A percentile compares a stretch with the other conserved stretches of the same genome.
Evolutionary conservation across 2,888 invertebrate species (phyloP).

Genomic region (Achlya flavicornis): DNA sequence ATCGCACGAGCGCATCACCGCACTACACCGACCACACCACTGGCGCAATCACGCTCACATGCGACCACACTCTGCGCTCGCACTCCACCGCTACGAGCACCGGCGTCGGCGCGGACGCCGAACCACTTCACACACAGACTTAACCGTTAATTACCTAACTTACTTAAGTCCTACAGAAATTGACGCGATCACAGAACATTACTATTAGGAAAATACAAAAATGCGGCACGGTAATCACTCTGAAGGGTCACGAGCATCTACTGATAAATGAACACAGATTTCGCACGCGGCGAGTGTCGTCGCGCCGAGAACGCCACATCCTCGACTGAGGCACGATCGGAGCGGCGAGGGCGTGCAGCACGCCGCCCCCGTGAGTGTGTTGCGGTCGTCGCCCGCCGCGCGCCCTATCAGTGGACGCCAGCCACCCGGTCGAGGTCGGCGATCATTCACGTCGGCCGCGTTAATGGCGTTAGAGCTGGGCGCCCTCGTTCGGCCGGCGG

Average conservation of each 20-base stretch:
- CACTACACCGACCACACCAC: slow-evolving; percentile 65
- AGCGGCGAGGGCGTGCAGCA: slow-evolving; percentile 73
- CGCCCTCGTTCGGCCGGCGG: slow-evolving; percentile 68
- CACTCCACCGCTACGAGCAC: slow-evolving; percentile 29
- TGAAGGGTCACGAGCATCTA: slow-evolving; percentile 62
- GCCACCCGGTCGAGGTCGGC: slow-evolving; percentile 78
- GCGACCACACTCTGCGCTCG: slow-evolving; percentile 47
- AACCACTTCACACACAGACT: slow-evolving; percentile 29
- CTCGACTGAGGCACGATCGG: slow-evolving; percentile 84
- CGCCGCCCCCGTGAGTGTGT: slow-evolving; percentile 73
- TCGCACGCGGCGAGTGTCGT: slow-evolving; percentile 74
- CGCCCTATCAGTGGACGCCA: slow-evolving; percentile 78
- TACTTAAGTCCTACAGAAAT: slow-evolving; percentile 68
- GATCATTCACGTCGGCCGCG: slow-evolving; percentile 81
- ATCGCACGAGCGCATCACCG: slow-evolving; percentile 81
- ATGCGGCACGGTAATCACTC: slow-evolving; percentile 64
- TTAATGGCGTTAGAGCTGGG: slow-evolving; percentile 77
- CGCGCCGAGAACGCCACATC: slow-evolving; percentile 79
- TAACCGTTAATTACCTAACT: slow-evolving; percentile 46
- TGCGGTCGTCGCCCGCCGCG: slow-evolving; percentile 76
- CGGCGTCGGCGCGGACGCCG: slow-evolving; percentile 44
- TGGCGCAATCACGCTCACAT: slow-evolving; percentile 48
- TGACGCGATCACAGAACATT: slow-evolving; percentile 80
- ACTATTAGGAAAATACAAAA: slow-evolving; percentile 60
- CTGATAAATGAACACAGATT: slow-evolving; percentile 81